phyloP scores from a whole-genome alignment of 2,113 vertebrate species.

The Lamprologus callipterus region DNA sequence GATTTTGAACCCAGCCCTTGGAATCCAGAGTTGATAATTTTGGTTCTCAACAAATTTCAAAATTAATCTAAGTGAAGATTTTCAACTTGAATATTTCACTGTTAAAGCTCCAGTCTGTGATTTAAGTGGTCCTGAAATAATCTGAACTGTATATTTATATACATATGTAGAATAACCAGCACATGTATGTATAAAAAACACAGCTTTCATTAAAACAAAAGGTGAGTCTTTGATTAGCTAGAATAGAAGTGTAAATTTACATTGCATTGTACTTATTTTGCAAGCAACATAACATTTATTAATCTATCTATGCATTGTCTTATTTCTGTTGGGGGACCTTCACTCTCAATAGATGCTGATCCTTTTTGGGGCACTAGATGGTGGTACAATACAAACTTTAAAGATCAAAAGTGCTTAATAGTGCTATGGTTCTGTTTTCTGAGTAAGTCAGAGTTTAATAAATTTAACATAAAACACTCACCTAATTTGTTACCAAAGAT shows the following conservation, averaged over 20 bases:
- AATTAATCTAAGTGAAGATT: background rate
- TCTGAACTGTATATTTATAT: background rate
- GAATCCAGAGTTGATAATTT: background rate
- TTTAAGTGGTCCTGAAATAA: background rate
- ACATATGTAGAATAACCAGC: background rate
- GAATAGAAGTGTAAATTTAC: background rate
- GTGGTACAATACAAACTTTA: conserved; percentile 6
- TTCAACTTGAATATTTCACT: background rate
- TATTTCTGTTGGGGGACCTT: background rate
- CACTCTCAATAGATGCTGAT: background rate
- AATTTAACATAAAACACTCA: background rate
- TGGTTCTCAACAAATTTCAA: background rate
- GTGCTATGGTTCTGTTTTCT: background rate
- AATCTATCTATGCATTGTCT: background rate
- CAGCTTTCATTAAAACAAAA: background rate
- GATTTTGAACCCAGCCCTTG: background rate
- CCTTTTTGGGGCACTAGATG: conserved; percentile 14
- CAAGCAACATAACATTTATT: background rate
- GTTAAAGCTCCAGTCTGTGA: background rate
- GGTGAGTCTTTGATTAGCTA: background rate
- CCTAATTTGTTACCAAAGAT: background rate
- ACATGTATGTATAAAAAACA: background rate
- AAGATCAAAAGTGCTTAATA: background rate
- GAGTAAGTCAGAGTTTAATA: background rate
- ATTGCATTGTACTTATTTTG: background rate